phyloP scores from a whole-genome alignment of 2,797 vertebrate species.

The Acrossocheilus fasciatus region DNA sequence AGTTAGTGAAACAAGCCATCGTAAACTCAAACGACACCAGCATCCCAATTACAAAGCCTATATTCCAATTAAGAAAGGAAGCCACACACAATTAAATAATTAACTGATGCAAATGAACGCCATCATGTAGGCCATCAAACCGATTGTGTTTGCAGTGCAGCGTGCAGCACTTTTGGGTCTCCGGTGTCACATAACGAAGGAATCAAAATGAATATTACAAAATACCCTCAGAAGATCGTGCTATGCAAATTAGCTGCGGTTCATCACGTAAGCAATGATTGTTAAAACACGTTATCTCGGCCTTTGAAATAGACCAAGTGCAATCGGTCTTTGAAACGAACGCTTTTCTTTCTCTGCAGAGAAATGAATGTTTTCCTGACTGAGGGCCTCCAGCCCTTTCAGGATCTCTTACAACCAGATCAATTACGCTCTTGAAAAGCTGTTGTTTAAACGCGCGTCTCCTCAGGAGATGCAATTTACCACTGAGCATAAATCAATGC shows the following conservation, averaged over 20 bases:
- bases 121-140: slow-evolving; percentile 29
- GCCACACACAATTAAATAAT: slow-evolving; percentile 55
- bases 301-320: slow-evolving; percentile 8
- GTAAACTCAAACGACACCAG: slow-evolving; percentile 44
- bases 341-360: slow-evolving; percentile 29
- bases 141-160: background rate
- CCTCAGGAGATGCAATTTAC: slow-evolving; percentile 78
- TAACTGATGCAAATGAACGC: slow-evolving; percentile 38
- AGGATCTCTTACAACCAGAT: slow-evolving; percentile 64
- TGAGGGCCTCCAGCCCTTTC: slow-evolving; percentile 38
- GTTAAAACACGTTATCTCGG: background rate
- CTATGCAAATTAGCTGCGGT: background rate
- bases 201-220: slow-evolving; percentile 27
- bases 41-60: slow-evolving; percentile 53
- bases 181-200: background rate
- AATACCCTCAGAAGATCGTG: background rate
- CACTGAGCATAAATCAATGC: slow-evolving; percentile 78
- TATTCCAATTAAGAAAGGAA: slow-evolving; percentile 47
- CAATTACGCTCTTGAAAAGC: slow-evolving; percentile 72
- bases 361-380: slow-evolving; percentile 38
- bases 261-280: background rate
- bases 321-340: slow-evolving; percentile 3
- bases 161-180: background rate
- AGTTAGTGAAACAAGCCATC: slow-evolving; percentile 35
- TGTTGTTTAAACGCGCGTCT: slow-evolving; percentile 56